phyloP scores from a whole-genome alignment of 2,113 vertebrate species.

The Harpagus bidentatus region DNA sequence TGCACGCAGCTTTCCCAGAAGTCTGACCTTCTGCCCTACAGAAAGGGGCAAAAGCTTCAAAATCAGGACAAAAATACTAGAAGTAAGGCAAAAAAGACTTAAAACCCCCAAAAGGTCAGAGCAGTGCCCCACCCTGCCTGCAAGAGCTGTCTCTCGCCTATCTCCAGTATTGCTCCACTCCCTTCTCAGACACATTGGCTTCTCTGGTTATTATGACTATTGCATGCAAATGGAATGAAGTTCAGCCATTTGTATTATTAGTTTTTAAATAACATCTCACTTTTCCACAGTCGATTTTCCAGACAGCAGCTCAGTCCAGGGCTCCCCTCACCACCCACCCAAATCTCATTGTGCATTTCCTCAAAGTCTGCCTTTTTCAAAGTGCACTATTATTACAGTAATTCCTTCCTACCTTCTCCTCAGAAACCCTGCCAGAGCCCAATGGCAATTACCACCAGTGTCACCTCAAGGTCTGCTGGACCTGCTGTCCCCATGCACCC shows the following conservation, averaged over 20 bases:
- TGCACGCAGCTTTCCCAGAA: not conserved
- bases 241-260: slow-evolving; percentile 22
- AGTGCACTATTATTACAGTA: not conserved
- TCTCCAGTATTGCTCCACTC: not conserved
- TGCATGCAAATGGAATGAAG: slow-evolving; percentile 25
- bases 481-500: not conserved
- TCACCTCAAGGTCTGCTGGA: not conserved
- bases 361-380: slow-evolving; percentile 25
- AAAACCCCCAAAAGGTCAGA: not conserved
- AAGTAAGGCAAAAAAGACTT: not conserved
- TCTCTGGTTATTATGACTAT: slow-evolving; percentile 3
- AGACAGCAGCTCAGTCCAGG: not conserved
- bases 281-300: slow-evolving; percentile 50
- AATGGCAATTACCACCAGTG: not conserved
- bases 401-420: not conserved
- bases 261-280: slow-evolving; percentile 38
- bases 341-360: slow-evolving; percentile 11
- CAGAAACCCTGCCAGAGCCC: not conserved
- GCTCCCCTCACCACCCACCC: slow-evolving; percentile 5
- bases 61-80: not conserved
- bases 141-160: not conserved
- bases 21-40: not conserved
- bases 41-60: not conserved
- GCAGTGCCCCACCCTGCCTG: not conserved
- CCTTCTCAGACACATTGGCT: slow-evolving; percentile 9